Percentiles rank a stretch among this genome's conserved stretches.
Conservation (phyloP, 1,140 invertebrate species). For the Drosophila elegans region DNA sequence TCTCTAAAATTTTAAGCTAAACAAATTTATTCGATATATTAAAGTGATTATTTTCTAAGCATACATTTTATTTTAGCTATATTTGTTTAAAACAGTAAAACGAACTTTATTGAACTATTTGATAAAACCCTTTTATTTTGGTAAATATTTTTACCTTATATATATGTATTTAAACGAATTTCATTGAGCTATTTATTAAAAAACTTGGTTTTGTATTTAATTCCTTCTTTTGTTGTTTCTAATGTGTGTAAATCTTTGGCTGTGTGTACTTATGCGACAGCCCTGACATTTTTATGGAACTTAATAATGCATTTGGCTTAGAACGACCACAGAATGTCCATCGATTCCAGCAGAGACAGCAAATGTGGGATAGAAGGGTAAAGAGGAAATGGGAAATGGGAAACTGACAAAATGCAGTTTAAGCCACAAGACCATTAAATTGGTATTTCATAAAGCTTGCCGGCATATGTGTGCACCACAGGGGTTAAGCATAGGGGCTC, state of each 20-base stretch:
- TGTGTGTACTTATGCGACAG: slow-evolving; percentile 2
- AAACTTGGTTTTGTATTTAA: background rate
- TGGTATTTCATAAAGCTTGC: slow-evolving; percentile 30
- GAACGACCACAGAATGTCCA: slow-evolving; percentile 32
- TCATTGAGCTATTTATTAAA: too few relatives aligned
- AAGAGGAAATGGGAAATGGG: background rate
- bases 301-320: slow-evolving; percentile 54
- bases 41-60: too few relatives aligned
- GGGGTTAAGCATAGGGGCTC: slow-evolving; percentile 17
- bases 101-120: too few relatives aligned
- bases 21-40: too few relatives aligned
- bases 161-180: too few relatives aligned
- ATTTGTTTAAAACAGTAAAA: too few relatives aligned
- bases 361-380: background rate
- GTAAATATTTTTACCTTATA: too few relatives aligned
- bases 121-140: too few relatives aligned
- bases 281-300: slow-evolving; percentile 41
- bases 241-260: background rate
- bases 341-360: slow-evolving; percentile 14
- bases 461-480: slow-evolving; percentile 8
- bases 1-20: too few relatives aligned
- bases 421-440: slow-evolving; percentile 31
- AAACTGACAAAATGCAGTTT: slow-evolving; percentile 26
- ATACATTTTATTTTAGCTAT: too few relatives aligned
- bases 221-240: background rate